Evolutionary conservation across 2,888 invertebrate species (phyloP), one percentile per base, ranked within the genome.

Genomic region (Congeria kusceri): DNA sequence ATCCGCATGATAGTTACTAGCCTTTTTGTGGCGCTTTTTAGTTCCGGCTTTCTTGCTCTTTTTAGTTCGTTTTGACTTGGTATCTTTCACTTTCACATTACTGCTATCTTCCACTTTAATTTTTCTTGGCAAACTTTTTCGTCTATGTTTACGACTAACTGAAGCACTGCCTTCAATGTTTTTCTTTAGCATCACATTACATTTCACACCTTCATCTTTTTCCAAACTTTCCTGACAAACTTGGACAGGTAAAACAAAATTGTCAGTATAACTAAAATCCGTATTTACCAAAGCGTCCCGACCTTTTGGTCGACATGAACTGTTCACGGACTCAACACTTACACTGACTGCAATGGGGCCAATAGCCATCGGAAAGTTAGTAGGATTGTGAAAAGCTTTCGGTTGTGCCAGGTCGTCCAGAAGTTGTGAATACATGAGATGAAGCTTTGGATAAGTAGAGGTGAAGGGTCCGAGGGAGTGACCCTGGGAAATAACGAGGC

Each of bases 401-500:
- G 76, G 80, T 7, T 47, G 32, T 25, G 49, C 15, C 0, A 80
- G 65, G 20, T 76, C 80, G 18, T 73, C 73, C 1, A 80, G 18
- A 62, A 76, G 68, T 44, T 73, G 72, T 7, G 76, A 77, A 27
- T 76, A 80, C 4, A 76, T 28, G 15, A 76, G 25, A 49, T 47
- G 76, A 25, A 80, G 56, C 4, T 69, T 68, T 11, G 72, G 72
- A 49, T 83, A 83, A 23, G 65, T 63, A 11, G 75, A 81, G 0
- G 59, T 67, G 58, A 81, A 88, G n/a, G 81, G 77, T 25, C 84
- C 86, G 23, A 86, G 73, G 18, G 84, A 71, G 23, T 83, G 93
- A 81, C 94, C 94, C 13, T 64, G 46, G 88, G 94, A 94, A 80
- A 94, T 93, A 62, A 91, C 93, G 78, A 95, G 90, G 68, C 92